A percentile compares a stretch with the other conserved stretches of the same genome.
Conservation (phyloP, 2,888 invertebrate species). For the Hoplodrina ambigua region DNA sequence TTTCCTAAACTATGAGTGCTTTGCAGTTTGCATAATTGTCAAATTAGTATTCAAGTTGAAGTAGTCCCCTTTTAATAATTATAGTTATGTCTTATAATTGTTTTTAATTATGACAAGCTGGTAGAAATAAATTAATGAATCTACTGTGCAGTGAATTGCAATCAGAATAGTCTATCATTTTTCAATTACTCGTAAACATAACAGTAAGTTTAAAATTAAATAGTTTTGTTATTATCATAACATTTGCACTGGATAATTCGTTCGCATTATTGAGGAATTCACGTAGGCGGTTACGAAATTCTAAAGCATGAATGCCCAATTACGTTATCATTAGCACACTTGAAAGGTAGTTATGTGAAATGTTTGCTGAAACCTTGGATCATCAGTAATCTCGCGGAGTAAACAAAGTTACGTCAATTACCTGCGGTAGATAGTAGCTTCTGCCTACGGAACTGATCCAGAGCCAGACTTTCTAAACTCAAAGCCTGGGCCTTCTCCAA, state of each 20-base stretch:
- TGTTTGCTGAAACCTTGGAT: slow-evolving; percentile 62
- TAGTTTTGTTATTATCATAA: slow-evolving; percentile 11
- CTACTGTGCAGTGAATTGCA: not conserved
- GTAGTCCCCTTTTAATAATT: too few relatives aligned
- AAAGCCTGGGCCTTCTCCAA: slow-evolving; percentile 96
- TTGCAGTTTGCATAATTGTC: not conserved
- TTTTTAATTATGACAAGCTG: not conserved
- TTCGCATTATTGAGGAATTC: slow-evolving; percentile 23
- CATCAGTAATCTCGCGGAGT: slow-evolving; percentile 71
- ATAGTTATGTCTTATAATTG: slow-evolving; percentile 18
- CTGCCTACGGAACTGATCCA: slow-evolving; percentile 95
- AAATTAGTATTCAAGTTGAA: slow-evolving; percentile 4
- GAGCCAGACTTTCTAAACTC: slow-evolving; percentile 95
- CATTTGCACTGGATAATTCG: slow-evolving; percentile 27
- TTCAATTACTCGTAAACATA: not conserved
- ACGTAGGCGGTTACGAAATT: slow-evolving; percentile 54
- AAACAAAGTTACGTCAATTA: slow-evolving; percentile 86
- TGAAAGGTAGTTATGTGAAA: slow-evolving; percentile 40
- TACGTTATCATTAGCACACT: slow-evolving; percentile 48
- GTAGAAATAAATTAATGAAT: not conserved
- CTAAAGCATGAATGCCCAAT: slow-evolving; percentile 48
- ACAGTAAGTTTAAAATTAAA: not conserved
- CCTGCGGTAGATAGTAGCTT: slow-evolving; percentile 89
- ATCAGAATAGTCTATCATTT: too few relatives aligned
- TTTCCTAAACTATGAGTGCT: not conserved